Conservation (phyloP, 2,797 vertebrate species). For the Caiman crocodilus region DNA sequence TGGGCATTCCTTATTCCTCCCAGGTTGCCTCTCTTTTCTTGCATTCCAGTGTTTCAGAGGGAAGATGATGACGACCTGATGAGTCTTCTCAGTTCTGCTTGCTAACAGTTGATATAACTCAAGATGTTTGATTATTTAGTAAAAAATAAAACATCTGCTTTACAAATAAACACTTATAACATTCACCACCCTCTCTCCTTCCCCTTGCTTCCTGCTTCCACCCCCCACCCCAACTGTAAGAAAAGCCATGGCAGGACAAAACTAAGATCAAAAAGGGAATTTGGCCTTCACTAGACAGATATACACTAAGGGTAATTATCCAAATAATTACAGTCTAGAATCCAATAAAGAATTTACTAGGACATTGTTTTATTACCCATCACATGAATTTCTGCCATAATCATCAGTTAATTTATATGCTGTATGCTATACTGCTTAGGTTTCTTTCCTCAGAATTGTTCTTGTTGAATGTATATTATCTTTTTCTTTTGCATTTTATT, state of each 20-base stretch:
- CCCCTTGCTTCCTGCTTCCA: not conserved
- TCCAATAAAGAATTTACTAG: constrained; percentile 44
- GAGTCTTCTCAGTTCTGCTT: not conserved
- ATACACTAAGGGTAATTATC: not conserved
- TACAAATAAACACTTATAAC: not conserved
- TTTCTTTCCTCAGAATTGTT: not conserved
- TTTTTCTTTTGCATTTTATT: not conserved
- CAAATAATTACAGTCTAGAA: constrained; percentile 1
- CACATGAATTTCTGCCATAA: not conserved
- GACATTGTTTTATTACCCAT: constrained; percentile 53
- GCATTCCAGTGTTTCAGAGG: not conserved
- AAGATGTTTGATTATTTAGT: not conserved
- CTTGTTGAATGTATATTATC: not conserved
- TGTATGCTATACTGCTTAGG: constrained; percentile 15
- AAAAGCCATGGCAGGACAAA: not conserved
- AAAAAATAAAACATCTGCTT: not conserved
- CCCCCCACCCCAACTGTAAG: not conserved
- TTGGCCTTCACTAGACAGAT: not conserved
- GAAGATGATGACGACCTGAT: not conserved
- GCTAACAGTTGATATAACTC: not conserved
- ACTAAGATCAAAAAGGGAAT: no score
- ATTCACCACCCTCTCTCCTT: not conserved
- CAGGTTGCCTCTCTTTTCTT: not conserved
- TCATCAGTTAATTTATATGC: not conserved
- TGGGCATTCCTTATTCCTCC: not conserved